Evolutionary conservation across 2,113 vertebrate species (phyloP), one percentile per base, ranked within the genome.

Genomic region (Solea senegalensis): DNA sequence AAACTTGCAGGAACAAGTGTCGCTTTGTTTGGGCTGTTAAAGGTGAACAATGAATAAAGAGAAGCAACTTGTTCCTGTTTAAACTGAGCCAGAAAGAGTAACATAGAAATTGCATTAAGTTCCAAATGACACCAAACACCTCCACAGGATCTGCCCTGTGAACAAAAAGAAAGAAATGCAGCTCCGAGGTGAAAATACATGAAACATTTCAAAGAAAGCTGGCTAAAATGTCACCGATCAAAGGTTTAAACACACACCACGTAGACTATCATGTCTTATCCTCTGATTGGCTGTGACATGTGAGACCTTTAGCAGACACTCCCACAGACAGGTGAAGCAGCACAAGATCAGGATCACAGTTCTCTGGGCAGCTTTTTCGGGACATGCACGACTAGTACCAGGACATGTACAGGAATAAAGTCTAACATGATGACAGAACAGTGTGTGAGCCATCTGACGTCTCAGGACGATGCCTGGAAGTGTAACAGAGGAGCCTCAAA

Each of bases 251-350:
- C 46, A 34, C 81, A 65, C 28, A 46, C 59, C 43, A 54, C 59
- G 64, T 27, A 61, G 58, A 61, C 53, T 57, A 15, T 28, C 28
- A 3, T 3, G 9, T 34, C 26, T 63, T 58, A 57, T 46, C 3
- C 0, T 61, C 51, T 80, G 77, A 88, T 86, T 88, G 88, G 90
- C 80, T 56, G 69, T 16, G 66, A 76, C 71, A 79, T 1, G 16
- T 69, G 79, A 84, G 27, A 53, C 51, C 54, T 15, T 5, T 15
- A 10, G 50, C 10, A 7, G 72, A 71, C 76, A 74, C 84, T 51
- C 76, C 85, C 74, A 46, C 83, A 16, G 39, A 54, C 78, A 86
- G 86, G 76, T 72, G 65, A 45, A 52, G 68, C 26, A 44, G 67
- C 54, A 14, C 26, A 11, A 55, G 70, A 44, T 49, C 80, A 9